Evolutionary conservation across 2,888 invertebrate genomes (phyloP).

Genomic region (Cybosia mesomella): DNA sequence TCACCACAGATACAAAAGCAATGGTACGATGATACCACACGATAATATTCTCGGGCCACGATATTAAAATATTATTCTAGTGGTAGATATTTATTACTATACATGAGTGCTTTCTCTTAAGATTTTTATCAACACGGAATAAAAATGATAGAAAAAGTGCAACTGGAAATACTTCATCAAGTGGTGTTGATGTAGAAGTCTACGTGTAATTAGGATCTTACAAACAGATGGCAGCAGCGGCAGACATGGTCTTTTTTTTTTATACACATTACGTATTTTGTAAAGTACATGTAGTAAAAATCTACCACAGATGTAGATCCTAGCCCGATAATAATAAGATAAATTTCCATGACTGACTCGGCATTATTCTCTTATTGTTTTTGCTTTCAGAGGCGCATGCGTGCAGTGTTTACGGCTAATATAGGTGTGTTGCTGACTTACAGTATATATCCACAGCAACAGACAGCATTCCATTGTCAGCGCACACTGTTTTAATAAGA

Average conservation of each 20-base stretch:
- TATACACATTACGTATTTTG: not conserved
- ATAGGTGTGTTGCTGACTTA: slow-evolving; percentile 84
- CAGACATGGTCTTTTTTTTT: not conserved
- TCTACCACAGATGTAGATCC: slow-evolving; percentile 58
- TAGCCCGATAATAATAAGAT: slow-evolving; percentile 65
- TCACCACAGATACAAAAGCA: slow-evolving; percentile 65
- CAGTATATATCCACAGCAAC: slow-evolving; percentile 59
- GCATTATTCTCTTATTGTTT: slow-evolving; percentile 84
- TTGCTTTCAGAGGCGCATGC: slow-evolving; percentile 88
- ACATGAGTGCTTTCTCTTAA: not conserved
- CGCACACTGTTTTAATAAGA: slow-evolving; percentile 81
- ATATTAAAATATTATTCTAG: slow-evolving; percentile 58
- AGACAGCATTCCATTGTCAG: slow-evolving; percentile 77
- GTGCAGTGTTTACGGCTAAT: slow-evolving; percentile 84
- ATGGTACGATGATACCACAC: slow-evolving; percentile 72
- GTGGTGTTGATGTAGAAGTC: not conserved
- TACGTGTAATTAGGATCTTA: not conserved
- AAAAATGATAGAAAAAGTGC: no score
- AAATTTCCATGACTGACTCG: slow-evolving; percentile 86
- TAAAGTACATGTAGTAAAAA: slow-evolving; percentile 32
- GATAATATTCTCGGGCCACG: slow-evolving; percentile 70
- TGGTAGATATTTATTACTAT: slow-evolving; percentile 56
- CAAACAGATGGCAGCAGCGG: not conserved
- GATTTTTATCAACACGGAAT: not conserved
- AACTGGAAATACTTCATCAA: not conserved